phyloP scores from a whole-genome alignment of 2,113 vertebrate genomes.

The Peromyscus maniculatus region DNA sequence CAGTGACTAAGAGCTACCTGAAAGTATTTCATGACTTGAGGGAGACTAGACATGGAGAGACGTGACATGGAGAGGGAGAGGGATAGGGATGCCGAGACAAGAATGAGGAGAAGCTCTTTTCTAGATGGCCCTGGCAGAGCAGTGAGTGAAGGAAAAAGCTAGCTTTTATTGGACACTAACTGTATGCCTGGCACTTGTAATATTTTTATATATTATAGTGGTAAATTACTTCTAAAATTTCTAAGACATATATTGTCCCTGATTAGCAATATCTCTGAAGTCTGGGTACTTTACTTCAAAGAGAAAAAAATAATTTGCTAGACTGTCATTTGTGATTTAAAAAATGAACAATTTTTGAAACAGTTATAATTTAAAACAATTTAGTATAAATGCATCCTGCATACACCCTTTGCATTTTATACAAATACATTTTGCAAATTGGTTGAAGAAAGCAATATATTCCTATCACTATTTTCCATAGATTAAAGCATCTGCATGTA shows the following conservation, averaged over 20 bases:
- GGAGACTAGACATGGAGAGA: background rate
- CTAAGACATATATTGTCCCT: background rate
- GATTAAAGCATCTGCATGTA: slow-evolving; percentile 15
- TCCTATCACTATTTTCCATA: background rate
- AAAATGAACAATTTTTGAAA: background rate
- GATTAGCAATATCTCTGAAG: slow-evolving; percentile 1
- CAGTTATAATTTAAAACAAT: background rate
- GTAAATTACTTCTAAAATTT: background rate
- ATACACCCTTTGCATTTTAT: background rate
- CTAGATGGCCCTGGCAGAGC: background rate
- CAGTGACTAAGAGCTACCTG: background rate
- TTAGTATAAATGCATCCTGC: background rate
- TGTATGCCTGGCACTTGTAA: background rate
- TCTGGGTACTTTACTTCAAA: slow-evolving; percentile 26
- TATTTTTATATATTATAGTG: background rate
- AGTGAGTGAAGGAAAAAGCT: background rate
- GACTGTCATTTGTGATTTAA: background rate
- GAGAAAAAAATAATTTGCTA: slow-evolving; percentile 1
- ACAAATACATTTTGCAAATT: slow-evolving; percentile 9
- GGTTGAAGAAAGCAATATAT: background rate
- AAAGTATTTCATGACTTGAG: background rate
- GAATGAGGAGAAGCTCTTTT: background rate
- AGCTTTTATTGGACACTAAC: background rate
- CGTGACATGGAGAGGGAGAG: background rate
- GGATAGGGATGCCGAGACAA: background rate